A percentile compares a stretch with the other conserved stretches of the same genome.
Evolutionary conservation across 2,888 invertebrate genomes (phyloP).

Genomic region (Parelbella ahira): DNA sequence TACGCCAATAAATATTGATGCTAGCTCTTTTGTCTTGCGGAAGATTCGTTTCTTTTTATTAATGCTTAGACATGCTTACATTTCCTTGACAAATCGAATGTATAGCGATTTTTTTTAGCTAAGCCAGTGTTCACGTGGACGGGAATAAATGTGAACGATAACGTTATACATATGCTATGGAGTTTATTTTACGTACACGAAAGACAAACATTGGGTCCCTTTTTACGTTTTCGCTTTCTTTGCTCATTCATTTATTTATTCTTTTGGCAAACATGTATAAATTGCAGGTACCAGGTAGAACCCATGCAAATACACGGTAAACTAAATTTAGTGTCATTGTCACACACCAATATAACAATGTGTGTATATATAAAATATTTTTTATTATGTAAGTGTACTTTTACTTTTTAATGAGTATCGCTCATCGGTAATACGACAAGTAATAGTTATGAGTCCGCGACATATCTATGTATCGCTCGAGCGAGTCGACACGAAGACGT

Average conservation of each 20-base stretch:
- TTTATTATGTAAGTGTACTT: not conserved
- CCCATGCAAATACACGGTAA: too few relatives aligned
- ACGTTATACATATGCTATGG: constrained; percentile 1
- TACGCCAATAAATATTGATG: constrained; percentile 78
- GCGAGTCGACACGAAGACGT: constrained; percentile 1
- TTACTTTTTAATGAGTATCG: constrained; percentile 16
- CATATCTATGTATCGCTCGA: constrained; percentile 10
- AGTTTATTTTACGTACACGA: too few relatives aligned
- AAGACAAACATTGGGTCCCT: too few relatives aligned
- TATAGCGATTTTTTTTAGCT: constrained; percentile 32
- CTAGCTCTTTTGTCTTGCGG: constrained; percentile 74
- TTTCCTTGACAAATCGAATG: constrained; percentile 65
- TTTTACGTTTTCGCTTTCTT: too few relatives aligned
- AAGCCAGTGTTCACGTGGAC: constrained; percentile 14
- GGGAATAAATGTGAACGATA: constrained; percentile 22
- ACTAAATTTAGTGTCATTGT: too few relatives aligned
- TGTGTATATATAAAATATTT: not conserved
- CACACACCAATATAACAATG: too few relatives aligned
- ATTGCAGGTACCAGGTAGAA: too few relatives aligned
- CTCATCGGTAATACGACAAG: constrained; percentile 1
- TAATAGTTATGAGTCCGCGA: constrained; percentile 4
- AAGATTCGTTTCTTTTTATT: constrained; percentile 72
- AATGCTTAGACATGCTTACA: constrained; percentile 62
- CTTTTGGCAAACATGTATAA: too few relatives aligned
- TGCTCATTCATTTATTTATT: too few relatives aligned